Percentiles rank a stretch among this genome's conserved stretches.
phyloP scores from a whole-genome alignment of 2,113 vertebrate species.

The Triplophysa rosa region DNA sequence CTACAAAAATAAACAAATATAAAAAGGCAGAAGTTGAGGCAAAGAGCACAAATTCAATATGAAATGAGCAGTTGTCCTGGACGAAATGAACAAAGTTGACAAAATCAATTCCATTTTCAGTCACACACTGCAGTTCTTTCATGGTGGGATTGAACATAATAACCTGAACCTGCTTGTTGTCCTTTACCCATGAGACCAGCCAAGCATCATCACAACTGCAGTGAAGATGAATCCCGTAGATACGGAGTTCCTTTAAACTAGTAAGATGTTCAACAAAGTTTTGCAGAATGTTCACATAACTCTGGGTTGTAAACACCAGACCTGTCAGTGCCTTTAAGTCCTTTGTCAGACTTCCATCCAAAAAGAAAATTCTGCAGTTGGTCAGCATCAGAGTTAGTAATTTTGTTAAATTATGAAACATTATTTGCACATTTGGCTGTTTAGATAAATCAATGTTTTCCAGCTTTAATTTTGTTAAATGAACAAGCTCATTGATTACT shows the following conservation, averaged over 20 bases:
- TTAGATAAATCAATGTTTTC: conserved; percentile 68
- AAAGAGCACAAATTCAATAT: too few relatives aligned
- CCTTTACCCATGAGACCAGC: conserved; percentile 21
- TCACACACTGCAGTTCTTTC: conserved; percentile 19
- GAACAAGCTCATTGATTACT: conserved; percentile 40
- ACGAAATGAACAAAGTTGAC: too few relatives aligned
- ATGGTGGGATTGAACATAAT: background rate
- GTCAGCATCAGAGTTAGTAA: conserved; percentile 61
- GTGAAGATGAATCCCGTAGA: background rate
- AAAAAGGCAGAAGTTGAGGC: too few relatives aligned
- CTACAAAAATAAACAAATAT: too few relatives aligned
- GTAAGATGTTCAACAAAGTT: conserved; percentile 47
- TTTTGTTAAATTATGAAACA: conserved; percentile 37
- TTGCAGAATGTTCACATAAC: background rate
- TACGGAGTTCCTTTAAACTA: conserved; percentile 61
- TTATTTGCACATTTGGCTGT: conserved; percentile 46
- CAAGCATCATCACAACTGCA: conserved; percentile 56
- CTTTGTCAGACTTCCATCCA: conserved; percentile 59
- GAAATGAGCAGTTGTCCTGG: too few relatives aligned
- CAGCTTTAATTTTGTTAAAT: conserved; percentile 61
- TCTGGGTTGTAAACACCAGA: background rate
- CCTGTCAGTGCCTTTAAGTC: conserved; percentile 1
- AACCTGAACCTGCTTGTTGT: conserved; percentile 28
- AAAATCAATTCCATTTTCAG: too few relatives aligned
- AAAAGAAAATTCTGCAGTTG: conserved; percentile 67